phyloP scores from a whole-genome alignment of 1,140 invertebrate species.

The Octopus bimaculoides region DNA sequence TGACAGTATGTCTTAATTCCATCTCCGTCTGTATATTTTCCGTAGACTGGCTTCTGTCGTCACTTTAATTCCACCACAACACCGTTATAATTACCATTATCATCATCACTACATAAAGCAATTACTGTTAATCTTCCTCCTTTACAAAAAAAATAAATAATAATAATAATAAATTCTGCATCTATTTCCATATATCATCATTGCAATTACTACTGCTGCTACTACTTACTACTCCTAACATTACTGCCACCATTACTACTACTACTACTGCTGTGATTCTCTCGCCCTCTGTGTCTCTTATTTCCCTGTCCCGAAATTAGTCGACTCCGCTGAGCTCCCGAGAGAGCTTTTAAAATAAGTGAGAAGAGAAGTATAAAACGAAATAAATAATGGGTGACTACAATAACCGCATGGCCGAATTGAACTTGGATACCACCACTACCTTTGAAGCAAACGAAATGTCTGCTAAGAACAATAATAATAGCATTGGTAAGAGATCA shows the following conservation, averaged over 20 bases:
- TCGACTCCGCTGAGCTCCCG: neutral
- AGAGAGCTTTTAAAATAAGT: neutral
- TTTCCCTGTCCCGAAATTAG: neutral
- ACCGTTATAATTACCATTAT: no score
- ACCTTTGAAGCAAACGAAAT: neutral
- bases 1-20: no score
- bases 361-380: neutral
- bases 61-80: no score
- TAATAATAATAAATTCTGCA: neutral
- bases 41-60: no score
- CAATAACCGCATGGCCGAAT: slow-evolving; percentile 5
- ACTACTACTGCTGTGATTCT: neutral
- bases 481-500: neutral
- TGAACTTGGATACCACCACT: neutral
- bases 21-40: no score
- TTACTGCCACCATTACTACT: no score
- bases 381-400: neutral
- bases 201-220: neutral
- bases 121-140: neutral
- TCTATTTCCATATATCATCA: neutral
- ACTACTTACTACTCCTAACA: neutral
- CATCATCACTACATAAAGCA: no score
- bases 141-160: neutral
- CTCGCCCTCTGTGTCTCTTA: neutral
- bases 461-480: neutral